Base-by-base conservation (phyloP, 1,140 invertebrate species). In the Zelostemma sp. region DNA sequence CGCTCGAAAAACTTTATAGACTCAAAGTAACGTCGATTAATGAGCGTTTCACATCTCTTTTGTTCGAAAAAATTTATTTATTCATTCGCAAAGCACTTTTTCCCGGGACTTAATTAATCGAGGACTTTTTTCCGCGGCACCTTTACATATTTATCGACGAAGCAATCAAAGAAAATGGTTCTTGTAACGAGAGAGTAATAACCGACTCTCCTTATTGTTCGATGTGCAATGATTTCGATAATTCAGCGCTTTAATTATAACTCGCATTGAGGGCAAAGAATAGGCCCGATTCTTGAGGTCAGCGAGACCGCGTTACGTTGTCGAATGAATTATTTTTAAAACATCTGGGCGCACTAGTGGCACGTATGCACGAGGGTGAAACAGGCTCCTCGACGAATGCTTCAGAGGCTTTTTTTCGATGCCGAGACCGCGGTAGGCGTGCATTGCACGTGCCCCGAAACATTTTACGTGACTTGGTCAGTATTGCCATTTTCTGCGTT, bases 391-490 rank as follows among this genome's bases (percentile, higher is more conserved):
- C n/a, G n/a, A n/a, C n/a, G n/a, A n/a, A n/a, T n/a, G 14, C 11
- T 43, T 16, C 11, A 6, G 2, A 18, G 17, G 41, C 41, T 43
- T 43, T 43, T 6, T 43, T 43, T 43, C 41, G 14, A 17, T 15
- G n/a, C 35, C 48, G 6, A 40, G 45, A 21, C 43, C 58, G 74
- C 74, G 74, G 69, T 64, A 80, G 79, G 79, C 80, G 78, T 80
- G 77, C 74, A n/a, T n/a, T 80, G 80, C 81, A 83, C 81, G 81
- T 83, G 81, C 75, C 74, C 54, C 69, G n/a, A 59, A 64, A 67
- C 53, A 65, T 72, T 65, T 75, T 66, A 82, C 79, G 80, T 82
- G 80, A 80, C 78, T 81, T 73, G 76, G 63, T 72, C 73, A 62
- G 45, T 61, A 50, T 53, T 46, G 53, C 49, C 25, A 60, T 57